Evolutionary conservation across 2,113 vertebrate species (phyloP), one percentile per base, ranked within the genome.

Genomic region (Axis porcinus): DNA sequence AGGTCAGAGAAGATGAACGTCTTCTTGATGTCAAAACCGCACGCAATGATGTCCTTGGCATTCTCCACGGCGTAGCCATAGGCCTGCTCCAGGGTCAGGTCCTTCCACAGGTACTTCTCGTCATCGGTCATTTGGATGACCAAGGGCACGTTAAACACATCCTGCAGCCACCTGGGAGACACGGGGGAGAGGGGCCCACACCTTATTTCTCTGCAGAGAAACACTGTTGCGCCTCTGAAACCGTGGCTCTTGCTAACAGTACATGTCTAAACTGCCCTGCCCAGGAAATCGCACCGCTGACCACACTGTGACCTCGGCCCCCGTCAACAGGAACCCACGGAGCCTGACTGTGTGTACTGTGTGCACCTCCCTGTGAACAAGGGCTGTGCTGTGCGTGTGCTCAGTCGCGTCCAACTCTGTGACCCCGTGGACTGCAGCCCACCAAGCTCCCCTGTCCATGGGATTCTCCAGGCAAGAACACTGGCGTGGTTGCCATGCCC

Each of bases 31-130:
- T 99, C 99, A 93, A 99, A 99, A 60, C 99, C 99, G 36, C 99
- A 99, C 36, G 99, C 99, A 19, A 99, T 99, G 86, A 99, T 99
- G 98, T 99, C 99, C 98, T 99, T 99, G 98, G 99, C 99, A 14
- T 99, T 99, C 98, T 99, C 99, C 95, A 98, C 95, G 0, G 99
- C 98, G 14, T 99, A 99, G 36, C 98, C 99, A 21, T 99, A 96
- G 21, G 99, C 99, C 60, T 99, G 99, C 43, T 99, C 99, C 92
- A 99, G 57, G 12, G 99, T 99, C 91, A 99, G 98, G 96, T 99
- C 99, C 97, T 99, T 99, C 99, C 99, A 99, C 97, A 99, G 99
- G 96, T 99, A 99, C 94, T 99, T 99, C 98, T 99, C 99, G 78
- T 99, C 99, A 27, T 99, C 99, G 0, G 99, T 99, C 98, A 99